Evolutionary conservation across 2,797 vertebrate species (phyloP), one percentile per base, ranked within the genome.

Genomic region (Remorina albescens): DNA sequence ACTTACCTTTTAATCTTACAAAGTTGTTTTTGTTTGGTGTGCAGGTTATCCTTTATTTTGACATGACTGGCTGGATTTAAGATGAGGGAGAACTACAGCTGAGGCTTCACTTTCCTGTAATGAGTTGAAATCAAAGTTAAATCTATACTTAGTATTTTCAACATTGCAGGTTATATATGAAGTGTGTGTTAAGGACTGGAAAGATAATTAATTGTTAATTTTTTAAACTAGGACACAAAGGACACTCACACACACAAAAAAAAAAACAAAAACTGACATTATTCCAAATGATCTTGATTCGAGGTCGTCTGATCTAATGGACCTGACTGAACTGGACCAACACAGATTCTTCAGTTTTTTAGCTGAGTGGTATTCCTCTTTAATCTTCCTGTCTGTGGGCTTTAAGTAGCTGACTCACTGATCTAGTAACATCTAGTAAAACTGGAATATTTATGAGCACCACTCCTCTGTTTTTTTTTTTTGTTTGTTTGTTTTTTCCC

Each of bases 401-500:
- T 83, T 79, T 61, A 72, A 76, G 67, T 76, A 25, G 54, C 73
- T 85, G 78, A 89, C 54, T 86, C 79, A 85, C 78, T 54, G 36
- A 51, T 76, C 70, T 61, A 58, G 64, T 80, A 74, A 65, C 76
- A 79, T 77, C 56, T 54, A 79, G 76, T 85, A 58, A 84, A 89
- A 85, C 59, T 79, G 64, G 69, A 83, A 80, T 89, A 88, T 86
- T 86, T 75, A 83, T 87, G 66, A 89, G 51, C 55, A 39, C 55
- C 41, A 49, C 71, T 80, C 41, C 28, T 39, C 62, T 81, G 53
- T 56, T 76, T 67, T 44, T n/a, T n/a, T n/a, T n/a, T n/a, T n/a
- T n/a, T n/a, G n/a, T n/a, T n/a, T n/a, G n/a, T n/a, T n/a, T n/a
- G n/a, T n/a, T n/a, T n/a, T n/a, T n/a, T n/a, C n/a, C n/a, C n/a